Conservation (phyloP, 2,888 invertebrate species). For the Zelleria hepariella region DNA sequence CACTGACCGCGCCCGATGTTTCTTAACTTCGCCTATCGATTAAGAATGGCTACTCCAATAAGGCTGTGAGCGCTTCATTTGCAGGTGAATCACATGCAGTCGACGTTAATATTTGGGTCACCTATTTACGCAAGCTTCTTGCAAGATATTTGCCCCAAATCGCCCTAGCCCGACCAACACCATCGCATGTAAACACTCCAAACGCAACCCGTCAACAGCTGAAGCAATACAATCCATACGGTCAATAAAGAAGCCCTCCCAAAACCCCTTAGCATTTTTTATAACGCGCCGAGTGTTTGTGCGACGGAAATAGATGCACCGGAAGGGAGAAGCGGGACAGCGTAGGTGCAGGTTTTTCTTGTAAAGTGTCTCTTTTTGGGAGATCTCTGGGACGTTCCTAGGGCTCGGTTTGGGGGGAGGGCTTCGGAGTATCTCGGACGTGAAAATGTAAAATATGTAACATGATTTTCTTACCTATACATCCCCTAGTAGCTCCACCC, state of each 20-base stretch:
- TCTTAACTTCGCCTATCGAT: too few relatives aligned
- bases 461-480: too few relatives aligned
- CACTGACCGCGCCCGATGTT: too few relatives aligned
- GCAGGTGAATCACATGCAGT: too few relatives aligned
- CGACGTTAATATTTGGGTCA: too few relatives aligned
- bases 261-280: constrained; percentile 32
- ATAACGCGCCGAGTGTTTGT: constrained; percentile 3
- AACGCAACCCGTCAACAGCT: constrained; percentile 19
- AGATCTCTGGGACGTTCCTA: not conserved
- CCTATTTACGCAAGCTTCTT: too few relatives aligned
- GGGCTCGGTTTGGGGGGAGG: too few relatives aligned
- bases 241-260: constrained; percentile 22
- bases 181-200: constrained; percentile 6
- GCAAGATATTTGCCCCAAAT: not conserved
- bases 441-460: too few relatives aligned
- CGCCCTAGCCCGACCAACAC: not conserved
- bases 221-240: constrained; percentile 38
- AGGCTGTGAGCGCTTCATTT: too few relatives aligned
- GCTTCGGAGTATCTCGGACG: too few relatives aligned
- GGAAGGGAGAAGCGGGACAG: constrained; percentile 44
- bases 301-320: constrained; percentile 34
- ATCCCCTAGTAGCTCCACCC: too few relatives aligned
- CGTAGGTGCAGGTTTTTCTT: not conserved
- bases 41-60: too few relatives aligned
- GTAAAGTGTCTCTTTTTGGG: constrained; percentile 3